Conservation (phyloP, 2,113 vertebrate species). For the Bos taurus region DNA sequence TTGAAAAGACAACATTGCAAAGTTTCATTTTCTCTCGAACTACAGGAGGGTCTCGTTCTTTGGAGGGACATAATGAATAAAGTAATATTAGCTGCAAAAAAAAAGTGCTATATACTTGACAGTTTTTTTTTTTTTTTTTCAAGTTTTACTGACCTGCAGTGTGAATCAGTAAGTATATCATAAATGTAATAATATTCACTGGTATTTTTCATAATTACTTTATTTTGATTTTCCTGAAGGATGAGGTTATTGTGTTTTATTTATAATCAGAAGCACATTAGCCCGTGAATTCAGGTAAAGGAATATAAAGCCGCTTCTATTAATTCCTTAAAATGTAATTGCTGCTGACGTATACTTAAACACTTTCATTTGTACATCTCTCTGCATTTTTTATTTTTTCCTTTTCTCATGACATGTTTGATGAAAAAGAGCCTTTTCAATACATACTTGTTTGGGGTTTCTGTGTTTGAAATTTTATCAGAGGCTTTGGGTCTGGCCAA, state of each 20-base stretch:
- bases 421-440: neutral
- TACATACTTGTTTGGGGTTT: neutral
- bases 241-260: neutral
- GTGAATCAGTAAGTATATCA: neutral
- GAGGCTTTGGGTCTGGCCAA: neutral
- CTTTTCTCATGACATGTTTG: neutral
- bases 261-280: neutral
- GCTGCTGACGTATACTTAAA: neutral
- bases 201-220: neutral
- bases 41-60: neutral
- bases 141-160: neutral
- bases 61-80: neutral
- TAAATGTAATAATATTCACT: neutral
- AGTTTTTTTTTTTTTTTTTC: neutral
- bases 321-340: neutral
- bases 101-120: neutral
- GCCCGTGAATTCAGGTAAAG: neutral
- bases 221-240: conserved; percentile 19
- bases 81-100: neutral
- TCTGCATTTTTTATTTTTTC: neutral
- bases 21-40: neutral
- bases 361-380: neutral
- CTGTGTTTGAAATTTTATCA: neutral
- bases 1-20: neutral
- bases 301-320: neutral